phyloP scores from a whole-genome alignment of 1,140 invertebrate species.

The Tetramorium parvispinum region DNA sequence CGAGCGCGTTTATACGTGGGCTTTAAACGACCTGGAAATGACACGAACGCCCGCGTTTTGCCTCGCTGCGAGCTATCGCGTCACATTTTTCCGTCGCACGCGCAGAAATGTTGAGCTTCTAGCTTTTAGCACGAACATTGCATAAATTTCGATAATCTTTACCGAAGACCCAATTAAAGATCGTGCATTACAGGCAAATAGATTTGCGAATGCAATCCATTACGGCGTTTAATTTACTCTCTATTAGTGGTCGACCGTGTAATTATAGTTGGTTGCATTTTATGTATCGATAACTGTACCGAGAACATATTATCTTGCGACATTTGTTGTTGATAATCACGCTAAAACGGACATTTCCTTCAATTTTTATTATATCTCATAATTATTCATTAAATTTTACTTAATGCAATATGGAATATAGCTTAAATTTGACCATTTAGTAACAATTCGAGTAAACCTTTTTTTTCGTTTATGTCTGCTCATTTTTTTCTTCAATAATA shows the following conservation, averaged over 20 bases:
- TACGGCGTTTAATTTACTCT: not conserved
- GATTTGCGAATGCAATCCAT: not conserved
- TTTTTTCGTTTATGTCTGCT: not conserved
- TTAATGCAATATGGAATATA: not conserved
- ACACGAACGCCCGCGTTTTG: not conserved
- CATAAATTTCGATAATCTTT: constrained; percentile 13
- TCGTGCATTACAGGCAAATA: not conserved
- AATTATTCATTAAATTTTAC: not conserved
- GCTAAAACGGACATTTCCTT: not conserved
- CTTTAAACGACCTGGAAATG: constrained; percentile 45
- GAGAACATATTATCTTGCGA: not conserved
- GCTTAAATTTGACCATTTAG: not conserved
- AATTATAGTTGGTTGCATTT: not conserved
- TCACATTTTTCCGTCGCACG: constrained; percentile 18
- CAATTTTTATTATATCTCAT: not conserved
- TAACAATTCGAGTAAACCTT: not conserved
- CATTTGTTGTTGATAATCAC: not conserved
- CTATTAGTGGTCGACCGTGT: not conserved
- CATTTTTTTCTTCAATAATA: not conserved
- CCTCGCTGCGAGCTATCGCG: not conserved
- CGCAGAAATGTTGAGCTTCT: not conserved
- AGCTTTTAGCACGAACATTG: not conserved
- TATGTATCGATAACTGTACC: not conserved
- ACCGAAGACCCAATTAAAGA: not conserved
- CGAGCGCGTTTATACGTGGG: constrained; percentile 13